Conservation (phyloP, 2,888 invertebrate species). For the Agriotes lineatus region DNA sequence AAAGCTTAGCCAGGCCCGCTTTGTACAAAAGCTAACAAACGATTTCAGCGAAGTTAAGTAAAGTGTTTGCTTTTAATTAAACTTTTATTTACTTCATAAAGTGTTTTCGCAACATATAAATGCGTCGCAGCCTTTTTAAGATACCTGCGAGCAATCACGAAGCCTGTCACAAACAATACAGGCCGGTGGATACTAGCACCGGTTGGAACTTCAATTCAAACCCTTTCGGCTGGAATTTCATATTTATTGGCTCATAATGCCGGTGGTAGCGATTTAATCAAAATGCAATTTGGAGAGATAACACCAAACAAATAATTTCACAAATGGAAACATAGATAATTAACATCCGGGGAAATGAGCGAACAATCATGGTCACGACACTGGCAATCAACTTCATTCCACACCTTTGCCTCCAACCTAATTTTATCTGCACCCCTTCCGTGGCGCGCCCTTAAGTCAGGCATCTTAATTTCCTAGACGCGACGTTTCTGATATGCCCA, state of each 20-base stretch:
- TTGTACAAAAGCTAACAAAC: too few species aligned
- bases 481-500: too few species aligned
- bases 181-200: background rate
- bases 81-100: too few species aligned
- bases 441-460: constrained; percentile 26
- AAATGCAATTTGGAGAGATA: constrained; percentile 31
- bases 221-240: constrained; percentile 20
- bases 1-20: too few species aligned
- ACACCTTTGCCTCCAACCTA: constrained; percentile 24
- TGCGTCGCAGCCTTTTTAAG: too few species aligned
- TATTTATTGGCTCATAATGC: constrained; percentile 29
- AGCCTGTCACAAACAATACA: too few species aligned
- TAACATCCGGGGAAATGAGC: constrained; percentile 39
- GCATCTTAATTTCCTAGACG: constrained; percentile 33
- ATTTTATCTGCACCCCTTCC: constrained; percentile 33
- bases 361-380: constrained; percentile 38
- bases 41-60: too few species aligned
- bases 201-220: constrained; percentile 16
- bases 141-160: too few species aligned
- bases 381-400: constrained; percentile 40
- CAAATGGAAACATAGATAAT: constrained; percentile 41
- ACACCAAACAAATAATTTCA: constrained; percentile 34
- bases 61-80: too few species aligned
- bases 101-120: too few species aligned
- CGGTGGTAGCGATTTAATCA: constrained; percentile 31